These are phyloP conservation scores for Cephus pygmeus DNA, from an alignment of 2,888 invertebrate species.

Conservation along the genomic window DNA sequence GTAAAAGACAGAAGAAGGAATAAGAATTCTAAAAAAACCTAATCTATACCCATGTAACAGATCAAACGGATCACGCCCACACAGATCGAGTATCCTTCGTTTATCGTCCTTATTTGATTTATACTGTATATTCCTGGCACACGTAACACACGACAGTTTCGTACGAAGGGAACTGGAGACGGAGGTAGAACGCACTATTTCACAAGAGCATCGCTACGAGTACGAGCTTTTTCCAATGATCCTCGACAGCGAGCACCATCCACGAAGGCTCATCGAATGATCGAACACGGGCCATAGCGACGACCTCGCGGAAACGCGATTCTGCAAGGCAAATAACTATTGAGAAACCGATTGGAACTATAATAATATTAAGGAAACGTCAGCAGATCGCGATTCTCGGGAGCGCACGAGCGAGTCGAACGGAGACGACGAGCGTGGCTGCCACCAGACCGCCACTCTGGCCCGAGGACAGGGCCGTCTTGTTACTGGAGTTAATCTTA, in stretches of 20 bases:
- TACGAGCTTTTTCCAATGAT: conserved; percentile 32
- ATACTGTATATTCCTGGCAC: background rate
- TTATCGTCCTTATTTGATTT: background rate
- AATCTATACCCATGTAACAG: background rate
- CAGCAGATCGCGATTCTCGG: conserved; percentile 59
- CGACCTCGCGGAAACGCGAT: background rate
- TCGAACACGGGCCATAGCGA: background rate
- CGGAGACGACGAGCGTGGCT: conserved; percentile 55
- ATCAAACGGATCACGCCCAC: background rate
- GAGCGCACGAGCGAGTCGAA: conserved; percentile 53
- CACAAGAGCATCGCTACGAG: conserved; percentile 33
- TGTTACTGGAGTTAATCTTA: background rate
- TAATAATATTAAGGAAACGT: conserved; percentile 43
- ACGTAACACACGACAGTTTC: background rate
- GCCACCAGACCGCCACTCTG: conserved; percentile 47
- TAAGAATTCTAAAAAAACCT: background rate
- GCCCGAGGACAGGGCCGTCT: conserved; percentile 54
- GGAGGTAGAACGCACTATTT: conserved; percentile 15
- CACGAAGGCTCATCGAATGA: conserved; percentile 32
- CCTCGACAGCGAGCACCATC: conserved; percentile 28
- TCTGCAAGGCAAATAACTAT: conserved; percentile 9
- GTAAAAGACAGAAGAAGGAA: conserved; percentile 10
- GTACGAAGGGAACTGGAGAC: background rate
- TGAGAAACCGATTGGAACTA: conserved; percentile 20
- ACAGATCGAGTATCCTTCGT: background rate